Evolutionary conservation across 2,113 vertebrate genomes (phyloP).

Genomic region (Rousettus leschenaultii): DNA sequence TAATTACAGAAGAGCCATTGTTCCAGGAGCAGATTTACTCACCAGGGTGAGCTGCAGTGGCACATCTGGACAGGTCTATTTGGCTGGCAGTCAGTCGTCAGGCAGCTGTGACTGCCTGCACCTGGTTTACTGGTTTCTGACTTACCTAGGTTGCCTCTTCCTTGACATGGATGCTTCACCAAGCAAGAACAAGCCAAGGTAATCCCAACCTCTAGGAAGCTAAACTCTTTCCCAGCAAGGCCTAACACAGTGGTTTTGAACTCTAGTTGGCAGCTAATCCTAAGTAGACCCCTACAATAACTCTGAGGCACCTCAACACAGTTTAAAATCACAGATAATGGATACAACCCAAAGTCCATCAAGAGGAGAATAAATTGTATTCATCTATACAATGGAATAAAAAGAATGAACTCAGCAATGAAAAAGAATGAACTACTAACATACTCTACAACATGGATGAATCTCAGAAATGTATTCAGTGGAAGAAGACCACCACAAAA

Average conservation of each 20-base stretch:
- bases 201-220: background rate
- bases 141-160: background rate
- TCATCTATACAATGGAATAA: background rate
- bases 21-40: slow-evolving; percentile 52
- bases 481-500: background rate
- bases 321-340: background rate
- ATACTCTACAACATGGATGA: background rate
- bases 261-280: background rate
- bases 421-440: background rate
- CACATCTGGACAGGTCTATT: slow-evolving; percentile 37
- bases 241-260: background rate
- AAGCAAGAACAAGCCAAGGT: background rate
- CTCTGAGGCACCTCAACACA: background rate
- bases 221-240: background rate
- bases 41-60: background rate
- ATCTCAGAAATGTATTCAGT: background rate
- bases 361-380: background rate
- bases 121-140: slow-evolving; percentile 17
- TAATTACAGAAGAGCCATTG: slow-evolving; percentile 54
- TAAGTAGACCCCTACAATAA: background rate
- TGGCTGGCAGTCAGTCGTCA: background rate
- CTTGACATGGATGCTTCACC: background rate
- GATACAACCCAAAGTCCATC: background rate
- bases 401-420: background rate
- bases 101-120: background rate